A percentile compares a stretch with the other conserved stretches of the same genome.
phyloP scores from a whole-genome alignment of 2,888 invertebrate species.

The Dinocampus coccinellae region DNA sequence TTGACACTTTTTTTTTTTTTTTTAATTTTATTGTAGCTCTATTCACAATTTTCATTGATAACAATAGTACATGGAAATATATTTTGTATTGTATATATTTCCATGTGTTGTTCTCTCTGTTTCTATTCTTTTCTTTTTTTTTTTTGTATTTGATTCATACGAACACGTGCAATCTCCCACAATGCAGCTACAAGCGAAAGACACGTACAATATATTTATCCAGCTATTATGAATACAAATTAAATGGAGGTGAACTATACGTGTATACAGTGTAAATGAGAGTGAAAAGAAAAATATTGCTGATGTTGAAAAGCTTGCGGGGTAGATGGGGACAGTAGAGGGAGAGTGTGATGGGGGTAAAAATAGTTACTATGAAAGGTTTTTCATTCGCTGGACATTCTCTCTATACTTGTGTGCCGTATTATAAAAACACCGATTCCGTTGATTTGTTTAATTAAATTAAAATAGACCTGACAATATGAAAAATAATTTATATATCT shows the following conservation, averaged over 20 bases:
- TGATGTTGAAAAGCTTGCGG: constrained; percentile 19
- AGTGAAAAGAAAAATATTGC: not conserved
- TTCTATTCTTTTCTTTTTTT: not conserved
- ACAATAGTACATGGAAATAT: not conserved
- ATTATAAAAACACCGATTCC: not conserved
- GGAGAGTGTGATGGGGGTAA: not conserved
- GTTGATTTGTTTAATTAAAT: constrained; percentile 8
- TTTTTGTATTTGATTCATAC: not conserved
- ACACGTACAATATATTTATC: not conserved
- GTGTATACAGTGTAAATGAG: constrained; percentile 2
- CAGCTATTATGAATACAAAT: constrained; percentile 15
- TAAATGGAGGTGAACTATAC: constrained; percentile 8
- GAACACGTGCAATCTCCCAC: not conserved
- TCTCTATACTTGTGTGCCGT: constrained; percentile 4
- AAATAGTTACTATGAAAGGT: not conserved
- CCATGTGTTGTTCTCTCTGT: not conserved
- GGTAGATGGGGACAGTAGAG: not conserved
- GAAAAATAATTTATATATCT: not conserved
- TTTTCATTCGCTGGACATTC: constrained; percentile 15
- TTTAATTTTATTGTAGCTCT: not conserved
- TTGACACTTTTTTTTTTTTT: not conserved
- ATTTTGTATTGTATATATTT: not conserved
- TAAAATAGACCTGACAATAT: not conserved
- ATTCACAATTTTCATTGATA: too few species aligned
- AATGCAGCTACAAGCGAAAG: not conserved